Percentiles rank a stretch among this genome's conserved stretches.
These are phyloP conservation scores for Cebus imitator DNA, from an alignment of 2,113 vertebrate genomes.

Conservation along the genomic window DNA sequence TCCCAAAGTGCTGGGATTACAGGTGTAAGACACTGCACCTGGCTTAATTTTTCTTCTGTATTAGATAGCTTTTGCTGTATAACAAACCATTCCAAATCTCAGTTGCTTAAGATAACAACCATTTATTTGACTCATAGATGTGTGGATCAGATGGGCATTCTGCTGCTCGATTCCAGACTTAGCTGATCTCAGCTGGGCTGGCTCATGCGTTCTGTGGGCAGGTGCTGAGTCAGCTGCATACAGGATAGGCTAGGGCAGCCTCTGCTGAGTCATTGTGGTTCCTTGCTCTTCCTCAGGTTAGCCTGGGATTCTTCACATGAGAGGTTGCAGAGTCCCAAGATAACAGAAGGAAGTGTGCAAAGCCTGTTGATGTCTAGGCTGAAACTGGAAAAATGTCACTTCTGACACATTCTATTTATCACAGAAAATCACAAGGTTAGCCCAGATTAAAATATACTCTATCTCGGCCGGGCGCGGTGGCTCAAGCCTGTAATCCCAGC, in stretches of 20 bases:
- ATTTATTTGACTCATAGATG: not conserved
- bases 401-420: not conserved
- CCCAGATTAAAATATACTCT: not conserved
- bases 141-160: not conserved
- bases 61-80: not conserved
- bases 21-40: too few relatives aligned
- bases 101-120: not conserved
- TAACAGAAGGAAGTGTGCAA: not conserved
- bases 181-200: not conserved
- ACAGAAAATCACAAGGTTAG: not conserved
- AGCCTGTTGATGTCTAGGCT: not conserved
- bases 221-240: not conserved
- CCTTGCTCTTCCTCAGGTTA: not conserved
- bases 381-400: not conserved
- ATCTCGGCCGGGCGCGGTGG: not conserved
- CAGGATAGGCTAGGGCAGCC: too few relatives aligned
- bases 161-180: not conserved
- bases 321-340: not conserved
- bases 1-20: too few relatives aligned
- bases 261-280: not conserved
- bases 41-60: not conserved
- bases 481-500: too few relatives aligned
- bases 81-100: not conserved
- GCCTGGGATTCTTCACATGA: not conserved
- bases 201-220: not conserved